Conservation (phyloP, 2,113 vertebrate species). For the Phyllopteryx taeniolatus region DNA sequence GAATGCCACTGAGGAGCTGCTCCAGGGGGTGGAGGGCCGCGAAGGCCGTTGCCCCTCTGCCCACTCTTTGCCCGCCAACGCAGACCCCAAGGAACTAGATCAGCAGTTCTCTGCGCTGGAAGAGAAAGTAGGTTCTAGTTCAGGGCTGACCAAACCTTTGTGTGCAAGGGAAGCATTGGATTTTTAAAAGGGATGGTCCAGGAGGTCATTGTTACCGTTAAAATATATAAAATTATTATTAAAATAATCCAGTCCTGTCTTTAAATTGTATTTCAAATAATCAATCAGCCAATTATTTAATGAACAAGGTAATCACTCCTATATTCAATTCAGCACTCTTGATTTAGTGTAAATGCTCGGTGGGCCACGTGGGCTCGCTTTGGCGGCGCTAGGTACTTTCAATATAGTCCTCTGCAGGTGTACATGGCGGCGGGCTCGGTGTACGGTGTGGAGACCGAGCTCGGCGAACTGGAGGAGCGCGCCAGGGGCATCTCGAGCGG, state of each 20-base stretch:
- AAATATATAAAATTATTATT: too few relatives aligned
- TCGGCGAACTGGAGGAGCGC: slow-evolving; percentile 82
- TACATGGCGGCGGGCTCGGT: slow-evolving; percentile 87
- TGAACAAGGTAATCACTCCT: too few relatives aligned
- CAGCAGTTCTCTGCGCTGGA: slow-evolving; percentile 90
- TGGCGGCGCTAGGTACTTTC: neutral
- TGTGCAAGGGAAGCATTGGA: too few relatives aligned
- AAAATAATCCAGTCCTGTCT: too few relatives aligned
- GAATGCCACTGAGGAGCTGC: slow-evolving; percentile 91
- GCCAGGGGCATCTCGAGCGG: slow-evolving; percentile 81
- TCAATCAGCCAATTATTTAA: too few relatives aligned
- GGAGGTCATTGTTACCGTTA: too few relatives aligned
- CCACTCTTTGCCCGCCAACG: slow-evolving; percentile 68
- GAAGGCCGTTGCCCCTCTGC: slow-evolving; percentile 38
- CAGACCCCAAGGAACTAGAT: slow-evolving; percentile 79
- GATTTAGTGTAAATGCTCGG: too few relatives aligned
- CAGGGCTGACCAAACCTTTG: neutral
- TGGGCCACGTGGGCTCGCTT: too few relatives aligned
- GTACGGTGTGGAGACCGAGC: slow-evolving; percentile 87
- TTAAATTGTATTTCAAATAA: too few relatives aligned
- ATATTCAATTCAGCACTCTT: too few relatives aligned
- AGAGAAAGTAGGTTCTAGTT: slow-evolving; percentile 80
- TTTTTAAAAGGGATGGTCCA: too few relatives aligned
- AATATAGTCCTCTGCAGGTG: slow-evolving; percentile 71
- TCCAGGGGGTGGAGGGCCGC: slow-evolving; percentile 74